Evolutionary conservation across 2,113 vertebrate genomes (phyloP), one percentile per base, ranked within the genome.

Genomic region (Ploceus nigricollis): DNA sequence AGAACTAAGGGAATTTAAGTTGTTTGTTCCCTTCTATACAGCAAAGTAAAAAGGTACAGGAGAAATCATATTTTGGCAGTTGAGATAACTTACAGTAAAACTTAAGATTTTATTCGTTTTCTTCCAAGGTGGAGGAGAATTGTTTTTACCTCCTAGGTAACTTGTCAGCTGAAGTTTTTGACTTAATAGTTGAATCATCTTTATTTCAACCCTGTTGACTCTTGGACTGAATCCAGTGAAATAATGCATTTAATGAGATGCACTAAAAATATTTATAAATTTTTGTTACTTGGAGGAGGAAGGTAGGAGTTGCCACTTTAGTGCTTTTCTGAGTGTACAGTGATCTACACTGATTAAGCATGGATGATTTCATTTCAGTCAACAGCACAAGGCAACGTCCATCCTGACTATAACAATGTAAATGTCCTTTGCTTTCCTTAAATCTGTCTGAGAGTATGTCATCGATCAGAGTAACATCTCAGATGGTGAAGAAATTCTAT

Each of bases 301-400:
- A 37, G 9, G 69, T 15, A 42, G 47, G 73, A 91, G 47, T 82
- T 95, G 45, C 65, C 44, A 76, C 69, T 95, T 72, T 15, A 79
- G 33, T 80, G 87, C 50, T 91, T 94, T 91, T 83, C 75, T 88
- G 87, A 92, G 81, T 57, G 37, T 78, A 39, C 71, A 84, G 19
- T 8, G 3, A 22, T 96, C 93, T 95, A 47, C 72, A 53, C 69
- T 96, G 97, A 97, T 94, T 92, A 75, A 90, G 53, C 93, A 68
- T 93, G 45, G 91, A 83, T 98, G 93, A 98, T 97, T 90, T 97
- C 77, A 94, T 97, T 97, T 82, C 94, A 97, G 81, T 97, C 95
- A 96, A 96, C 96, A 97, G 87, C 84, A 93, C 86, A 92, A 58
- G 90, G 90, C 96, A 94, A 94, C 53, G 89, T 91, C 96, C 93